Evolutionary conservation across 2,888 invertebrate genomes (phyloP), one percentile per base, ranked within the genome.

Genomic region (Phaedon cochleariae): DNA sequence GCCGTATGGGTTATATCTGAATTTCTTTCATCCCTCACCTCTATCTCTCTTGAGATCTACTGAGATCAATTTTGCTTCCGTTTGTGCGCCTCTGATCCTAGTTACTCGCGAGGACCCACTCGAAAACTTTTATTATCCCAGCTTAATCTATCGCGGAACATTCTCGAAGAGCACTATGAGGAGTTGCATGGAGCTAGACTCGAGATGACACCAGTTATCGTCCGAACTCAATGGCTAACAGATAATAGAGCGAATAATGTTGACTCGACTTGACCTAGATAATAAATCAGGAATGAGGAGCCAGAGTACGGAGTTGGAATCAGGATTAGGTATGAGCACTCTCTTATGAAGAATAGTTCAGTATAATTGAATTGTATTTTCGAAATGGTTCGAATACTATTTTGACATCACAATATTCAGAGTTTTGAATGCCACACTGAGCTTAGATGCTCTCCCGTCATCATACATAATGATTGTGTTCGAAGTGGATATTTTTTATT

Each of bases 141-240:
- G 22, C 21, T 59, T 59, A 59, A 48, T 58, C 58, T 45, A 46
- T 58, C 58, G 46, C 58, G 31, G 48, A 46, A 31, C 17, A 59
- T 41, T 31, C 48, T 48, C 58, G 29, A 31, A 46, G 48, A 59
- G 48, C 20, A 58, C 45, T 26, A 46, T 29, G 46, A 58, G 49
- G 34, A 59, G 49, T 59, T 59, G 51, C 59, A 59, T 51, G 21
- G 34, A 37, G 34, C 12, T 41, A 41, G 12, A 12, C 41, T 15
- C 41, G 41, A 41, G 12, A 41, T 41, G 41, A 41, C 41, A 41
- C 41, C 15, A 41, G 41, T 41, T 41, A 41, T 41, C n/a, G 41
- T n/a, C 41, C 12, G 41, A n/a, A 52, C 52, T 51, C 52, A 52
- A 59, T 59, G 59, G 52, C 59, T 59, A 45, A 20, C 21, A 51